phyloP scores from a whole-genome alignment of 92 coral and sea anemone genomes.

The Anthopleura xanthogrammica region DNA sequence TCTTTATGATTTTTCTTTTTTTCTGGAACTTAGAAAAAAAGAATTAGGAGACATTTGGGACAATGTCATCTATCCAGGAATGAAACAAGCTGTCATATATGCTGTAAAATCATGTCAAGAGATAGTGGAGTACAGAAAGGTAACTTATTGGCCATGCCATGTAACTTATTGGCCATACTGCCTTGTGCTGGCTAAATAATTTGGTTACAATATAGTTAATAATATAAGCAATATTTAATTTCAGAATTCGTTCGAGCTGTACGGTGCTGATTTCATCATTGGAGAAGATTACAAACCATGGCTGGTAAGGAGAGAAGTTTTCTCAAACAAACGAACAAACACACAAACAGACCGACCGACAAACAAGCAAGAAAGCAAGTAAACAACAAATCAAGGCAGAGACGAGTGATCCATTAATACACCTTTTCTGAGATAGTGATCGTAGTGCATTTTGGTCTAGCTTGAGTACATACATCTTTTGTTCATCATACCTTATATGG shows the following conservation, averaged over 20 bases:
- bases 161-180: conserved; percentile 13
- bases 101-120: conserved; percentile 93
- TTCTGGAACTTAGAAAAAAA: conserved; percentile 47
- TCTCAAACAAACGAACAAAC: too few species aligned
- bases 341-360: too few species aligned
- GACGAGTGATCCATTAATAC: too few species aligned
- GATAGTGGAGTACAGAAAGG: conserved; percentile 97
- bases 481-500: too few species aligned
- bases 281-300: conserved; percentile 92
- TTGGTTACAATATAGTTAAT: too few species aligned
- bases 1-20: background rate
- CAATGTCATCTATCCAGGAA: conserved; percentile 88
- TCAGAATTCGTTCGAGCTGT: conserved; percentile 94
- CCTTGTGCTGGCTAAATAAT: too few species aligned
- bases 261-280: conserved; percentile 96
- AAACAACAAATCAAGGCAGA: too few species aligned
- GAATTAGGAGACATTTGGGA: conserved; percentile 87
- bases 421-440: too few species aligned
- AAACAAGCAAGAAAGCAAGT: too few species aligned
- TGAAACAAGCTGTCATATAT: conserved; percentile 89
- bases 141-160: background rate
- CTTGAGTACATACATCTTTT: too few species aligned
- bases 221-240: background rate
- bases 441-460: too few species aligned
- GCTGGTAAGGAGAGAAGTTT: conserved; percentile 71